These are phyloP conservation scores for Bombus ignitus DNA, from an alignment of 1,140 invertebrate species.

Conservation along the genomic window DNA sequence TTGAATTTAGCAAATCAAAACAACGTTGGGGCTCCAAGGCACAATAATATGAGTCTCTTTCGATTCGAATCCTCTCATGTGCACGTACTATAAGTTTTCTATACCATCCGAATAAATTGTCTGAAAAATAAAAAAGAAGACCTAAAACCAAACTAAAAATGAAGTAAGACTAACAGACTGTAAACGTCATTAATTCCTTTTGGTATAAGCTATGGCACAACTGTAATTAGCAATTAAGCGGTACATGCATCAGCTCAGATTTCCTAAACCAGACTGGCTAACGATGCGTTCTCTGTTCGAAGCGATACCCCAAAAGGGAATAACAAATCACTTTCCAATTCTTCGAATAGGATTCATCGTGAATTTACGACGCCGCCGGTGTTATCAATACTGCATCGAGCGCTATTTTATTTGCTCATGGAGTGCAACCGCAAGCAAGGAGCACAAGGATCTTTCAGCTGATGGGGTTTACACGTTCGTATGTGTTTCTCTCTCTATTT, in stretches of 20 bases:
- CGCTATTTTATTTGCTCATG: not conserved
- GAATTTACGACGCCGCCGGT: not conserved
- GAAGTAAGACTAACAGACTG: too few species aligned
- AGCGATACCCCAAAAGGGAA: not conserved
- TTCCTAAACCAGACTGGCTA: not conserved
- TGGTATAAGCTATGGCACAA: not conserved
- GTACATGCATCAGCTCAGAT: not conserved
- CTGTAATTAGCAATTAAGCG: not conserved
- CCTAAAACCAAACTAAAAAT: too few species aligned
- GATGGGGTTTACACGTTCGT: not conserved
- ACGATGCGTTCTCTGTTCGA: not conserved
- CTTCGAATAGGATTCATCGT: not conserved
- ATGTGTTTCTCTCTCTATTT: constrained; percentile 6
- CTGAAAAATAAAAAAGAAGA: not conserved
- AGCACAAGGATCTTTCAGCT: constrained; percentile 9
- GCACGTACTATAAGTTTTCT: too few species aligned
- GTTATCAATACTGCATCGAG: constrained; percentile 3
- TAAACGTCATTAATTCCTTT: not conserved
- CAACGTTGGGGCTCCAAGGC: too few species aligned
- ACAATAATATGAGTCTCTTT: too few species aligned
- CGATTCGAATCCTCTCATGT: too few species aligned
- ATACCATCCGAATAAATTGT: too few species aligned
- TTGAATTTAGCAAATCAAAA: too few species aligned
- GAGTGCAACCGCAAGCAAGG: not conserved
- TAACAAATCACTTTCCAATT: constrained; percentile 14